phyloP scores from a whole-genome alignment of 2,113 vertebrate species.

The Sceloporus undulatus region DNA sequence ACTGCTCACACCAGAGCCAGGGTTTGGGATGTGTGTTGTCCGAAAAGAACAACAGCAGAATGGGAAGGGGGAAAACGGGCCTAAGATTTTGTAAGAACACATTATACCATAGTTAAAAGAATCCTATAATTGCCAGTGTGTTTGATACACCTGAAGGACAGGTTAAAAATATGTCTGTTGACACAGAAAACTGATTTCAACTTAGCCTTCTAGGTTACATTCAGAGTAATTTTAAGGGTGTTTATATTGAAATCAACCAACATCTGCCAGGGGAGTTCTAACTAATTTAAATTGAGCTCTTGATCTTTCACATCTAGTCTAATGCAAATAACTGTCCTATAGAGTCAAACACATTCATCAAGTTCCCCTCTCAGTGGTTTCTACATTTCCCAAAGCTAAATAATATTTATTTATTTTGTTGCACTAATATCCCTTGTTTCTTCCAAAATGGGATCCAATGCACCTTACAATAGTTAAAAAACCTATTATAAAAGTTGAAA shows the following conservation, averaged over 20 bases:
- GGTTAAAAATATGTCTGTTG: neutral
- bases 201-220: conserved; percentile 1
- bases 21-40: too few relatives aligned
- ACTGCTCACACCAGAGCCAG: too few relatives aligned
- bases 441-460: too few relatives aligned
- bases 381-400: neutral
- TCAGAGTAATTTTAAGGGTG: neutral
- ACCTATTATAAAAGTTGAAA: too few relatives aligned
- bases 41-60: too few relatives aligned
- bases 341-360: neutral
- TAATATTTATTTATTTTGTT: neutral
- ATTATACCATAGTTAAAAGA: neutral
- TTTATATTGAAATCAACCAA: neutral
- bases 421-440: too few relatives aligned
- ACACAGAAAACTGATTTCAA: neutral
- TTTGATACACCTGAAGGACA: neutral
- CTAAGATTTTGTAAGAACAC: neutral
- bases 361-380: neutral
- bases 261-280: neutral
- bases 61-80: neutral
- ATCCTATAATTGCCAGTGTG: neutral
- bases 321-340: neutral
- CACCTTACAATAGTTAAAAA: too few relatives aligned
- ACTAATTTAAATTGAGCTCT: neutral
- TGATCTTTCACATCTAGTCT: neutral